These are phyloP conservation scores for Gobius niger DNA, from an alignment of 2,113 vertebrate genomes.

Conservation along the genomic window DNA sequence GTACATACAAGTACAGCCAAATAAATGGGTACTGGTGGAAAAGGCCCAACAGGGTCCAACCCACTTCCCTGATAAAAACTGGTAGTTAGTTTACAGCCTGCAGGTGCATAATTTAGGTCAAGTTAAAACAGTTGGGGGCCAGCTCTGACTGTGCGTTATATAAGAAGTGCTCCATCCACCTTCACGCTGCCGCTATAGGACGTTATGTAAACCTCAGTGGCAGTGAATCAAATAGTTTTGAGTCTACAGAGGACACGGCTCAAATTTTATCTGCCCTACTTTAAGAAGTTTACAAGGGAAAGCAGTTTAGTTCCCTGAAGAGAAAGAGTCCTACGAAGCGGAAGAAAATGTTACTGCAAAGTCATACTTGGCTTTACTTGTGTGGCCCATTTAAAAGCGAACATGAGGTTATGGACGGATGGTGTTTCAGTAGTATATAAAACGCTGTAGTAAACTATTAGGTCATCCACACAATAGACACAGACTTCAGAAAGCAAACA, in stretches of 20 bases:
- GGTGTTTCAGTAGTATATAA: too few species aligned
- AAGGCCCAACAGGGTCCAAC: not conserved
- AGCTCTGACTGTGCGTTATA: not conserved
- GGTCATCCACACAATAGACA: too few species aligned
- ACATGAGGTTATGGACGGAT: too few species aligned
- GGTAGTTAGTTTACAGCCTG: not conserved
- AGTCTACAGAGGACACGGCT: conserved; percentile 20
- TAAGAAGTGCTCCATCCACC: conserved; percentile 1
- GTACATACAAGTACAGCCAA: too few species aligned
- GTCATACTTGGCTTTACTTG: not conserved
- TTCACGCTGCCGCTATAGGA: conserved; percentile 18
- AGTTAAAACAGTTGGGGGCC: not conserved
- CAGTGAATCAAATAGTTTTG: conserved; percentile 32
- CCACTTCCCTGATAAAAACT: not conserved
- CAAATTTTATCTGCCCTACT: conserved; percentile 28
- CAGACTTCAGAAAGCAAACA: not conserved
- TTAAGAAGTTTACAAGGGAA: conserved; percentile 5
- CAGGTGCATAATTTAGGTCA: conserved; percentile 1
- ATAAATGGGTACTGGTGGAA: too few species aligned
- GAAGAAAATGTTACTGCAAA: not conserved
- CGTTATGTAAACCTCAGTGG: conserved; percentile 41
- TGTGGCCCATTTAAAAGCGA: too few species aligned
- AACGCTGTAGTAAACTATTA: too few species aligned
- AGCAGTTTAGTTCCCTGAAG: conserved; percentile 1
- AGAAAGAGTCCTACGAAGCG: not conserved